Conservation (phyloP, 2,888 invertebrate species). For the Trachelus troglodyta region DNA sequence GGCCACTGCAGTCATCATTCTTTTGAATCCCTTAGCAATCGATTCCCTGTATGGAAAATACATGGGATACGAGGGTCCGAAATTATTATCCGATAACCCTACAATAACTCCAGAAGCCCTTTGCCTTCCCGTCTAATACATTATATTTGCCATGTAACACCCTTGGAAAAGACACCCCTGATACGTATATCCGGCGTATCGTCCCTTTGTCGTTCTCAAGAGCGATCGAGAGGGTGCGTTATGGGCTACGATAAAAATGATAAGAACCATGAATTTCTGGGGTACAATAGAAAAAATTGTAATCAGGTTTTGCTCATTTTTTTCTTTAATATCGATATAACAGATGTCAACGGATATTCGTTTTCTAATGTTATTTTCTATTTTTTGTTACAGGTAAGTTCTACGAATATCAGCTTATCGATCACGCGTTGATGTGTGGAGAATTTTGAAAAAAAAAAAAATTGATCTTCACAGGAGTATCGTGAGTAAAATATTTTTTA, state of each 20-base stretch:
- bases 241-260: neutral
- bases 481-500: neutral
- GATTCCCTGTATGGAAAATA: neutral
- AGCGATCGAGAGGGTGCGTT: neutral
- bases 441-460: neutral
- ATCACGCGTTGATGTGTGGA: neutral
- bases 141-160: neutral
- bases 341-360: neutral
- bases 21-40: neutral
- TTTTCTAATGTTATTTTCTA: neutral
- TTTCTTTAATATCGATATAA: conserved; percentile 2
- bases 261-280: neutral
- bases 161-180: neutral
- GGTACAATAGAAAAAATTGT: neutral
- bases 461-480: too few species aligned
- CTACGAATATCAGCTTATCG: neutral
- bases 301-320: neutral
- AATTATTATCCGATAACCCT: neutral
- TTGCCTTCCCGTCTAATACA: neutral
- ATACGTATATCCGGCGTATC: neutral
- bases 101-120: neutral
- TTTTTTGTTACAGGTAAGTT: conserved; percentile 38
- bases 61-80: neutral
- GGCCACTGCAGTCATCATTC: neutral
- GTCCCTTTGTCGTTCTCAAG: neutral